Percentiles rank a stretch among this genome's conserved stretches.
These are phyloP conservation scores for Leptarthrus brevirostris DNA, from an alignment of 2,888 invertebrate genomes.

Conservation along the genomic window DNA sequence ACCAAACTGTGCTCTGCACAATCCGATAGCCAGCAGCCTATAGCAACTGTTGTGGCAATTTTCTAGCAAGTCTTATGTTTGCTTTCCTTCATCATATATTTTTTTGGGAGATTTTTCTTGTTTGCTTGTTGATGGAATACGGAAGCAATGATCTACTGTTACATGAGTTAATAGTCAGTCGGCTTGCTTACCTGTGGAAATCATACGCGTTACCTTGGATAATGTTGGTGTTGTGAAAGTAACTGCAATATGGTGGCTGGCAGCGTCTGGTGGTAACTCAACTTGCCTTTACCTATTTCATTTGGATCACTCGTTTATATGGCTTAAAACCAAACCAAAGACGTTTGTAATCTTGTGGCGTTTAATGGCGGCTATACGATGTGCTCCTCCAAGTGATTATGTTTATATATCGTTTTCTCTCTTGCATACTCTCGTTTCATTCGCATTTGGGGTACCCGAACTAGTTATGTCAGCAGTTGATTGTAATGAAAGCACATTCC, in stretches of 20 bases:
- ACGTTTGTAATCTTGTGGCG: too few relatives aligned
- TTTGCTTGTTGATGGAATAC: not conserved
- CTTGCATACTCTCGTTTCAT: not conserved
- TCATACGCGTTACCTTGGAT: not conserved
- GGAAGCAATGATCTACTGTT: not conserved
- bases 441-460: not conserved
- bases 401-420: too few relatives aligned
- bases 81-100: not conserved
- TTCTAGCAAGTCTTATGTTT: not conserved
- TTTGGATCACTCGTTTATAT: too few relatives aligned
- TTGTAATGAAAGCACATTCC: not conserved
- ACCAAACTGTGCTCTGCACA: too few relatives aligned
- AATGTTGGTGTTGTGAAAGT: conserved; percentile 7
- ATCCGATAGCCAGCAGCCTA: too few relatives aligned
- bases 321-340: too few relatives aligned
- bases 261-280: too few relatives aligned
- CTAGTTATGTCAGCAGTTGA: conserved; percentile 1
- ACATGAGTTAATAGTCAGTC: conserved; percentile 4
- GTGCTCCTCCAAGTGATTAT: too few relatives aligned
- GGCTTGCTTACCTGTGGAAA: too few relatives aligned
- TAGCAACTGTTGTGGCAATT: not conserved
- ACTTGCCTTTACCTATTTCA: too few relatives aligned
- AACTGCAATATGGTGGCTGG: not conserved
- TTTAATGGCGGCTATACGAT: too few relatives aligned
- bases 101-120: not conserved